Base-by-base conservation (phyloP, 1,140 invertebrate genomes). In the Ips nitidus region DNA sequence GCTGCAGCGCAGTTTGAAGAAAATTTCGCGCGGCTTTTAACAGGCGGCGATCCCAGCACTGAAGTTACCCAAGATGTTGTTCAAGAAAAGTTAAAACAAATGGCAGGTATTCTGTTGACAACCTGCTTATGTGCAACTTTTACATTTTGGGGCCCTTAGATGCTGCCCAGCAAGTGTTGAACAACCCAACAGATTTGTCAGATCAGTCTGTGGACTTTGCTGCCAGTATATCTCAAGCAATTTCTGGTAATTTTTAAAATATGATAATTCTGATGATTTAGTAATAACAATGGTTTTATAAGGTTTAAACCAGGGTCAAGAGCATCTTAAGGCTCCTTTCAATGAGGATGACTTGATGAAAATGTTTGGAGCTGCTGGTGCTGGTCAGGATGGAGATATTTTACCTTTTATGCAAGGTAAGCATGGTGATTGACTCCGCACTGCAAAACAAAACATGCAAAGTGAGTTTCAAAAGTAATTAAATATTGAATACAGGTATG, bases 371-470 rank as follows among this genome's bases (percentile, higher is more conserved):
- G 78, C 76, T 6, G 42, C 43, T 53, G 79, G 77, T 38, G 47
- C 61, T 36, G 74, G 74, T 5, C 82, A 84, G 59, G 78, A 78
- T 53, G 88, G 88, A 72, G 85, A 84, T 79, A 86, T 89, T 74
- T 80, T 94, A 52, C 91, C 93, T 0, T 90, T 96, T 76, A 94
- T 97, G 90, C 91, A 95, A 77, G 87, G 72, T 71, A 69, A 59
- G 22, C 22, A 22, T 22, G 22, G 22, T 22, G 22, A 22, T 22
- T 22, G 1, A 41, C 22, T 7, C 47, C 1, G 1, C 2, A 22
- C 22, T 22, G 22, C 22, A 22, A 22, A 22, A 22, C 22, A 22
- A 22, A 22, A 22, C 22, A 0, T 22, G 22, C 22, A 22, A 22
- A 22, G 0, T 22, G 22, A 22, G 22, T 22, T 22, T 22, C 22